phyloP scores from a whole-genome alignment of 1,140 invertebrate genomes.

The Calliopsis andreniformis region DNA sequence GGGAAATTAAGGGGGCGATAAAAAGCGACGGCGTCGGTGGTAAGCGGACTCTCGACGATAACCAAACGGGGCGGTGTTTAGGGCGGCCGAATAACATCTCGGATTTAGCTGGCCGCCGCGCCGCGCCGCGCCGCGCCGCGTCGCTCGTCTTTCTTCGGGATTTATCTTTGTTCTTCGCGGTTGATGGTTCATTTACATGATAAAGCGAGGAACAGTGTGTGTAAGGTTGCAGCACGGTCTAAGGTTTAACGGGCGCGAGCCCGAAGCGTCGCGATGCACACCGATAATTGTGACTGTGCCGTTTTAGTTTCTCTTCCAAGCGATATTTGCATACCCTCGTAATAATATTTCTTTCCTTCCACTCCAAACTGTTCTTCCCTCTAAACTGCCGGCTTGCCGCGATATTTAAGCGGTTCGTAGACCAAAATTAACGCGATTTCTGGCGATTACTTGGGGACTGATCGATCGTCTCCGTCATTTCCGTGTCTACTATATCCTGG shows the following conservation, averaged over 20 bases:
- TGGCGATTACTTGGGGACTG: neutral
- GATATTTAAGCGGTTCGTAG: neutral
- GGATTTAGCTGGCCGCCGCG: conserved; percentile 6
- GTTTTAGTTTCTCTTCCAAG: conserved; percentile 30
- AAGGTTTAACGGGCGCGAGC: conserved; percentile 36
- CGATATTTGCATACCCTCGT: conserved; percentile 40
- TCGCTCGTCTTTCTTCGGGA: conserved; percentile 39
- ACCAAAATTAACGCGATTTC: neutral
- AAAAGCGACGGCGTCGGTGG: neutral
- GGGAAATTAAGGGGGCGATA: too few relatives aligned
- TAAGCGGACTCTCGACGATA: neutral
- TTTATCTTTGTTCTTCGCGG: conserved; percentile 57
- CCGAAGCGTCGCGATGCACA: conserved; percentile 34
- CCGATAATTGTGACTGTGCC: conserved; percentile 47
- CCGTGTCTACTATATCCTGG: too few relatives aligned
- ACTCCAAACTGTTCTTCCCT: neutral
- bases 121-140: too few relatives aligned
- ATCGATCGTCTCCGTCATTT: conserved; percentile 11
- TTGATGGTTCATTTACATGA: conserved; percentile 57
- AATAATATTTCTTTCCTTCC: conserved; percentile 10
- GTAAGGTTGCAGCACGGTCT: conserved; percentile 20
- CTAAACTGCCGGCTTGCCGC: neutral
- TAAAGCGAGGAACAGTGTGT: conserved; percentile 40
- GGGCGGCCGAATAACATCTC: conserved; percentile 8
- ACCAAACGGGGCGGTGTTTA: conserved; percentile 15